These are phyloP conservation scores for Tor tambroides DNA, from an alignment of 2,113 vertebrate genomes.

Conservation along the genomic window DNA sequence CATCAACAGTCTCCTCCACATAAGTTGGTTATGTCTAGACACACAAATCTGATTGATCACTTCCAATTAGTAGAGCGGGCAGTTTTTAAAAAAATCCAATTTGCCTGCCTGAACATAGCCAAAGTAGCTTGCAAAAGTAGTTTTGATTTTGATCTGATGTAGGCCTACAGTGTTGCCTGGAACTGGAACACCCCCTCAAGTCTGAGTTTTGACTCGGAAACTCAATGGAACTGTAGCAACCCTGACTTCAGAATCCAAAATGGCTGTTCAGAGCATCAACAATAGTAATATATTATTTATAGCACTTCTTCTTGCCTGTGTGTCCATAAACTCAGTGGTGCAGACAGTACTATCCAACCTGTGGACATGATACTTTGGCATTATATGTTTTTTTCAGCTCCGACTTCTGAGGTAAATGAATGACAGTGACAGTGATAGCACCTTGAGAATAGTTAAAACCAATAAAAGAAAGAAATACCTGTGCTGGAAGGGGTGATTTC, in stretches of 20 bases:
- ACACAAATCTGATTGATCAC: not conserved
- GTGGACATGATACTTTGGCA: not conserved
- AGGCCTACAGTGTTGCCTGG: not conserved
- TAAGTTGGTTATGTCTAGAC: not conserved
- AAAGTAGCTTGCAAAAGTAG: not conserved
- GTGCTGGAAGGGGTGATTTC: not conserved
- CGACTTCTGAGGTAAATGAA: not conserved
- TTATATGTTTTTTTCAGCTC: not conserved
- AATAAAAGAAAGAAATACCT: not conserved
- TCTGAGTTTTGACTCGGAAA: not conserved
- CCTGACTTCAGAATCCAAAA: not conserved
- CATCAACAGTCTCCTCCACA: not conserved
- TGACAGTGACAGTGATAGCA: not conserved
- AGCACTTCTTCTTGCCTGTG: not conserved
- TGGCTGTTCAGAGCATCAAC: not conserved
- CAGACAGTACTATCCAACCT: not conserved
- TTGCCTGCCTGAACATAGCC: not conserved
- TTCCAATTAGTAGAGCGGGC: not conserved
- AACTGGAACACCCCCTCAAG: not conserved
- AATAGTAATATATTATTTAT: not conserved
- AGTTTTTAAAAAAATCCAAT: not conserved
- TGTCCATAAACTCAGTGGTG: not conserved
- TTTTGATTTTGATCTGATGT: not conserved
- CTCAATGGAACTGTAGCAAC: not conserved
- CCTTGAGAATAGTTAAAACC: not conserved